These are phyloP conservation scores for Pygoscelis antarcticus DNA, from an alignment of 2,113 vertebrate species.

Conservation along the genomic window DNA sequence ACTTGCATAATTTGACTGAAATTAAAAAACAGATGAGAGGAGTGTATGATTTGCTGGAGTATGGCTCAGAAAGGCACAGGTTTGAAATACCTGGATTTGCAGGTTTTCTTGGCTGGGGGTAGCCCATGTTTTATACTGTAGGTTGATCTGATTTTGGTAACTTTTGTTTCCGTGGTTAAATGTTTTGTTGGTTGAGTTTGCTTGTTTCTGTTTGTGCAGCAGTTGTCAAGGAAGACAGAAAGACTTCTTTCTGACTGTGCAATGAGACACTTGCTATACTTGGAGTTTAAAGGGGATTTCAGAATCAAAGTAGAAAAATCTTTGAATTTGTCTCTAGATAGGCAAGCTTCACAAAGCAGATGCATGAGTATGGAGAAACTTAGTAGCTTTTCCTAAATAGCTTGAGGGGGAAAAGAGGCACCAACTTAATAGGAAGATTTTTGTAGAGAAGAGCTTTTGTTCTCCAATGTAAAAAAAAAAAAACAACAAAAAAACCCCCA, in stretches of 20 bases:
- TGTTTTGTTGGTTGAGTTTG: not conserved
- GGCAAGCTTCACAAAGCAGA: not conserved
- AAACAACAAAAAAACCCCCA: too few species aligned
- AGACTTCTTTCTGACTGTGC: not conserved
- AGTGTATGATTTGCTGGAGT: not conserved
- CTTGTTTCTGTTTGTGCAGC: not conserved
- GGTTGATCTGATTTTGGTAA: not conserved
- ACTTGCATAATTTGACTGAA: not conserved
- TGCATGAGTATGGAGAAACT: not conserved
- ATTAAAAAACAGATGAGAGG: not conserved
- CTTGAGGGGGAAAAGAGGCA: not conserved
- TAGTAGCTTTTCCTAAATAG: not conserved
- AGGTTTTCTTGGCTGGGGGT: not conserved
- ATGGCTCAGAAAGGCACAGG: not conserved
- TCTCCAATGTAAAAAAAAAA: not conserved
- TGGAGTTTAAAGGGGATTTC: not conserved
- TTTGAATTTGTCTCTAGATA: not conserved
- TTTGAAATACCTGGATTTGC: not conserved
- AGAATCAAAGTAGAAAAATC: not conserved
- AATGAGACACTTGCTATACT: not conserved
- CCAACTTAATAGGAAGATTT: not conserved
- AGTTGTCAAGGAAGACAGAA: not conserved
- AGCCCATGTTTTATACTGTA: not conserved
- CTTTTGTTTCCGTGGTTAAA: not conserved
- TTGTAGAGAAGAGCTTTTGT: not conserved